Percentiles rank a stretch among this genome's conserved stretches.
Evolutionary conservation across 2,888 invertebrate species (phyloP).

Genomic region (Plebejus anna): DNA sequence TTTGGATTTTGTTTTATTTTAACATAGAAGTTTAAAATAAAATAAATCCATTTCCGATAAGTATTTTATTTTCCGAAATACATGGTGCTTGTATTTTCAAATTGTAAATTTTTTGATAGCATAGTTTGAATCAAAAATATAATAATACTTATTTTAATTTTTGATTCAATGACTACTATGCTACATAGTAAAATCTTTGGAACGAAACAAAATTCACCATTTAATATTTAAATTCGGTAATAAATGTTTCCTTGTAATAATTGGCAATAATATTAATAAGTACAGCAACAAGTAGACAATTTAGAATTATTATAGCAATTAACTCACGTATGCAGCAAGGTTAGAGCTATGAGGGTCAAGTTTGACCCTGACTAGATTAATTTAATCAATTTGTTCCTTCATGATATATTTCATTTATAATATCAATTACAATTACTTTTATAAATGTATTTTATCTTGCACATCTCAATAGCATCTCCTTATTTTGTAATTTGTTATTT

Average conservation of each 20-base stretch:
- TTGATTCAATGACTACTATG: no score
- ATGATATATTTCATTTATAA: not conserved
- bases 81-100: no score
- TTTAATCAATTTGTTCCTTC: not conserved
- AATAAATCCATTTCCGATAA: not conserved
- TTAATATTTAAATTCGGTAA: not conserved
- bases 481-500: no score
- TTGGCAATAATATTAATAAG: not conserved
- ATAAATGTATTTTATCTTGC: not conserved
- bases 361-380: slow-evolving; percentile 11
- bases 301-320: slow-evolving; percentile 8
- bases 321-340: not conserved
- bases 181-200: no score
- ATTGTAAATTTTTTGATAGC: no score
- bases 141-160: no score
- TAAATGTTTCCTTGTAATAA: not conserved
- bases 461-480: no score
- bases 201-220: no score
- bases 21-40: not conserved
- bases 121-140: no score
- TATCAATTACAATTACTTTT: not conserved
- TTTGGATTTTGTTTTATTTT: not conserved
- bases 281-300: not conserved
- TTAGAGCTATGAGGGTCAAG: not conserved
- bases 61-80: no score